These are phyloP conservation scores for Epizoanthus fatuus DNA, from an alignment of 92 coral and sea anemone species.

Conservation along the genomic window DNA sequence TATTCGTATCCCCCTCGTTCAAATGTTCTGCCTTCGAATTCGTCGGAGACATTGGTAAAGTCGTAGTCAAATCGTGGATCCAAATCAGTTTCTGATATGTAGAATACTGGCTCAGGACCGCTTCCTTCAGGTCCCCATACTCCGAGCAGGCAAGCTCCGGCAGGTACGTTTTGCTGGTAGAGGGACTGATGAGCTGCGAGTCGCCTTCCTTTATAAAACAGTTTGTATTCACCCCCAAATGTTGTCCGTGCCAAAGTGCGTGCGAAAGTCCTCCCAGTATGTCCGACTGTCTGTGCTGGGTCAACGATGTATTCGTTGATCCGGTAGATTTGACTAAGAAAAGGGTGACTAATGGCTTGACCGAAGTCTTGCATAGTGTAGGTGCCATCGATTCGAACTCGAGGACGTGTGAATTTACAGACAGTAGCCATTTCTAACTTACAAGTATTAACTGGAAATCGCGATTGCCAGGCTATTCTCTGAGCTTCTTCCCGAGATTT, in stretches of 20 bases:
- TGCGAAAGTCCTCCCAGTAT: background rate
- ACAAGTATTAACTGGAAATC: no score
- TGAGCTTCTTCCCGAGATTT: background rate
- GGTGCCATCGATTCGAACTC: background rate
- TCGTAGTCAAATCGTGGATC: slow-evolving; percentile 20
- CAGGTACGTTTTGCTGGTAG: background rate
- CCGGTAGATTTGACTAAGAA: background rate
- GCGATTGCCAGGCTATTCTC: background rate
- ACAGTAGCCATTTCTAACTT: background rate
- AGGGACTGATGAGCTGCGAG: background rate
- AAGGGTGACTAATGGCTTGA: background rate
- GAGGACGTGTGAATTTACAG: background rate
- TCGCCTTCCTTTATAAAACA: background rate
- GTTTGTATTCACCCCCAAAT: background rate
- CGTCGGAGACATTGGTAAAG: slow-evolving; percentile 1
- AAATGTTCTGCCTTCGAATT: background rate
- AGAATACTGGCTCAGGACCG: background rate
- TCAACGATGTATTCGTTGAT: background rate
- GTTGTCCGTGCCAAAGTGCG: no score
- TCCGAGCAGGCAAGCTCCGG: background rate
- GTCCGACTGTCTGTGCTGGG: background rate
- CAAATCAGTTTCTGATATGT: background rate
- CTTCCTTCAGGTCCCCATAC: background rate
- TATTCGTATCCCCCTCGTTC: slow-evolving; percentile 29
- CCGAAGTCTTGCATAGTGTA: background rate